Percentiles rank a stretch among this genome's conserved stretches.
These are phyloP conservation scores for Cathartes aura DNA, from an alignment of 2,113 vertebrate species.

Conservation along the genomic window DNA sequence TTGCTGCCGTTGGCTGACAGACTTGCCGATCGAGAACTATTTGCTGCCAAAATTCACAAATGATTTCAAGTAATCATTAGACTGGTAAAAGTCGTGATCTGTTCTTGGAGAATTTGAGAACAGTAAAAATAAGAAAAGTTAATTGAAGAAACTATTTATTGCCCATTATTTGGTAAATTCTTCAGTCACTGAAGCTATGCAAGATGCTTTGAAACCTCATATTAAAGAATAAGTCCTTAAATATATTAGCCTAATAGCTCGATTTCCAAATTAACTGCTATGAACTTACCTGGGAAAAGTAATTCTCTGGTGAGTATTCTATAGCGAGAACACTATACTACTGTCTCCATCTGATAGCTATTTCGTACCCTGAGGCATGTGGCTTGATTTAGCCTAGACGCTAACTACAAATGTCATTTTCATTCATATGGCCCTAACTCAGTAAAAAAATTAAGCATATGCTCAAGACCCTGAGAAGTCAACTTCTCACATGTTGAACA, in stretches of 20 bases:
- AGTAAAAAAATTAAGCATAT: conserved; percentile 26
- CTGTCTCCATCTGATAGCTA: conserved; percentile 18
- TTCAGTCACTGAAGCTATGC: not conserved
- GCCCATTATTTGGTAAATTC: not conserved
- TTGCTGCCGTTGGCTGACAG: not conserved
- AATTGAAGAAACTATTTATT: conserved; percentile 2
- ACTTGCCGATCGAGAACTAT: not conserved
- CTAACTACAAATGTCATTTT: conserved; percentile 56
- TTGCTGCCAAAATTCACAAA: not conserved
- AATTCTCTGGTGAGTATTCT: not conserved
- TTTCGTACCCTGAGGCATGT: conserved; percentile 23
- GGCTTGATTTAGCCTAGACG: conserved; percentile 39
- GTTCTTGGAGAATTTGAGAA: not conserved
- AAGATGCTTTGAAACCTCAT: not conserved
- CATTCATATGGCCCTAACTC: conserved; percentile 23
- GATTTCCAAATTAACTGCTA: conserved; percentile 19
- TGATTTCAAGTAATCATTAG: not conserved
- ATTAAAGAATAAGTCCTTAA: not conserved
- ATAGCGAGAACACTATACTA: not conserved
- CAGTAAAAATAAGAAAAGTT: not conserved
- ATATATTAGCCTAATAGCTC: not conserved
- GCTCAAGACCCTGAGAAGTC: conserved; percentile 23
- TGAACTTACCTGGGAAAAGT: not conserved
- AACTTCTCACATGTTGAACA: conserved; percentile 16
- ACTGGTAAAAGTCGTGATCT: not conserved